Conservation (phyloP, 2,113 vertebrate genomes). For the Lanius collurio region DNA sequence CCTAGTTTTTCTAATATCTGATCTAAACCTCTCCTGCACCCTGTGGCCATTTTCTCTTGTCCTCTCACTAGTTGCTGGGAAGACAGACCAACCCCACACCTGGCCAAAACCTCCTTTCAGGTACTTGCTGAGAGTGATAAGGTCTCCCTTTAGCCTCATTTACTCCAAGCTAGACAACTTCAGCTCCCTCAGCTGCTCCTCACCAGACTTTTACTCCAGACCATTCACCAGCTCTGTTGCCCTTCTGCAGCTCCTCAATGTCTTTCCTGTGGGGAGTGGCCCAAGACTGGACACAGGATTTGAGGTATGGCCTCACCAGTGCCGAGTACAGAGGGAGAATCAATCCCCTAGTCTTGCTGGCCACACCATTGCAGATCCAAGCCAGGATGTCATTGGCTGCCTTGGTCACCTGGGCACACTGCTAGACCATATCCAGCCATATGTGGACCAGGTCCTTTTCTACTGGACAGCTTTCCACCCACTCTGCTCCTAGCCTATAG, state of each 20-base stretch:
- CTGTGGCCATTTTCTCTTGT: background rate
- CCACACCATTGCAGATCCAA: background rate
- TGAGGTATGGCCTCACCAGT: background rate
- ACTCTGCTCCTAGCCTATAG: background rate
- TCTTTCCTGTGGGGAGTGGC: background rate
- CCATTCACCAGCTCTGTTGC: background rate
- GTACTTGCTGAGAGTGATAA: background rate
- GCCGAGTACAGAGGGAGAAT: no score
- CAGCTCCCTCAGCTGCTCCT: background rate
- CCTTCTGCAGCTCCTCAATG: background rate
- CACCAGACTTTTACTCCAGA: background rate
- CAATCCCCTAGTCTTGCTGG: background rate
- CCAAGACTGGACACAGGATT: background rate
- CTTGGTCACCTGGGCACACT: background rate
- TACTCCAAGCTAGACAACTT: background rate
- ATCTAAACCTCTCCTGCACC: background rate
- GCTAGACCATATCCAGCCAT: background rate
- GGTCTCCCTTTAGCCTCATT: background rate
- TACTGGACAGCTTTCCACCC: rapidly evolving
- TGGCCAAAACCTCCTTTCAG: background rate
- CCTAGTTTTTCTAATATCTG: background rate
- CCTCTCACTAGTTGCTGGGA: background rate
- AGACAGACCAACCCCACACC: background rate
- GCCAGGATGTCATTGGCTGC: background rate
- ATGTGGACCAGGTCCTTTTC: background rate